Base-by-base conservation (phyloP, 2,113 vertebrate species). In the Echinops telfairi region DNA sequence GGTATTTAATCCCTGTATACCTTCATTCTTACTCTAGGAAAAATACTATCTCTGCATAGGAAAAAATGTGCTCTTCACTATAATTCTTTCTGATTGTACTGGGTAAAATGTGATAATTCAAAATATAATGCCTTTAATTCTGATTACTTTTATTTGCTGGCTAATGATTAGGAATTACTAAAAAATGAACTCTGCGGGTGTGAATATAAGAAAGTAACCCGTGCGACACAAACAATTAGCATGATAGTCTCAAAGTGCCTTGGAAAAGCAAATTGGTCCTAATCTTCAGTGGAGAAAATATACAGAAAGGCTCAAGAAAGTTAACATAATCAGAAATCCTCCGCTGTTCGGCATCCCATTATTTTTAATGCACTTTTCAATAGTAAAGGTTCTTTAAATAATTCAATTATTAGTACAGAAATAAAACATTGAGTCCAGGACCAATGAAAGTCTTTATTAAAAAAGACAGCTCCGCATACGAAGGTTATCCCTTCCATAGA, bases 311-410 rank as follows among this genome's bases (percentile, higher is more conserved):
- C 43, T 83, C 40, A 93, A 78, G 9, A 73, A 89, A 70, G 25
- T 92, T 94, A 91, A 96, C 87, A 91, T 68, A 82, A 92, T 81
- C n/a, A 62, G 76, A 89, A 89, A 84, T 84, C 82, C 36, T 73
- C 84, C 91, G 3, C 5, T 82, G 40, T 22, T 57, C 81, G 66
- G 33, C 57, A 94, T 68, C 12, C 25, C 73, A 87, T 95, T 43
- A 95, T 70, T 95, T 93, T 93, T 93, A 94, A 71, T 33, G 82
- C 93, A 84, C 33, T 43, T 0, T 58, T 81, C 2, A 57, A 53
- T 58, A 93, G 22, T 79, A 92, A 92, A 93, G 8, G 36, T 84
- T 25, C 2, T 95, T 92, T 53, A 84, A 40, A 71, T 87, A 81
- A 87, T 91, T 93, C 93, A 97, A 83, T 80, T 83, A 78, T 79